Conservation (phyloP, 1,140 invertebrate genomes). For the Lamellibrachia luymesi region DNA sequence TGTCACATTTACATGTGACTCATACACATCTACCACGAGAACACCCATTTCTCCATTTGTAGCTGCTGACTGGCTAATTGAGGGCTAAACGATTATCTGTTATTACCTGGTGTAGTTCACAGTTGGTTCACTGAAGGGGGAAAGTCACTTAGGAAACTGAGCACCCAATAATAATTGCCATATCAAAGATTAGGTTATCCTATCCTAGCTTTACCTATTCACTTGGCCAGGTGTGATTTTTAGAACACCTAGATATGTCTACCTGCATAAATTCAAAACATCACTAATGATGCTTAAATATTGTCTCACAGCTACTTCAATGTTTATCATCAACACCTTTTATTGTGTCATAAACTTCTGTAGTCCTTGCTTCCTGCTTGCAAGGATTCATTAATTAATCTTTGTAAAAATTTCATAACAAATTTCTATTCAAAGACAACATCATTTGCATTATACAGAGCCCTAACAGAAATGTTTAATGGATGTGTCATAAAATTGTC, state of each 20-base stretch:
- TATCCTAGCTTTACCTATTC: neutral
- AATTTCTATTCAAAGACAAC: too few relatives aligned
- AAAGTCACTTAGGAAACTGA: neutral
- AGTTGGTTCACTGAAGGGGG: neutral
- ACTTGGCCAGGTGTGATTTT: neutral
- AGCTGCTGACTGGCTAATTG: neutral
- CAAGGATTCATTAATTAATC: too few relatives aligned
- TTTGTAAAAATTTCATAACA: too few relatives aligned
- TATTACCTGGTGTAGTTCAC: neutral
- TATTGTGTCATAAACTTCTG: too few relatives aligned
- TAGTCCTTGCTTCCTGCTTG: too few relatives aligned
- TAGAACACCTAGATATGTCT: neutral
- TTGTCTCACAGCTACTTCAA: too few relatives aligned
- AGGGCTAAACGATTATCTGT: neutral
- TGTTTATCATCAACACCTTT: too few relatives aligned
- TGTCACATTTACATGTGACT: neutral
- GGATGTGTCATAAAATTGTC: too few relatives aligned
- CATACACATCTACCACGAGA: neutral
- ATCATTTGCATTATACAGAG: too few relatives aligned
- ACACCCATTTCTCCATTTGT: neutral
- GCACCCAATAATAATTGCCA: neutral
- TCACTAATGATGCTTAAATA: too few relatives aligned
- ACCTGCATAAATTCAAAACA: too few relatives aligned
- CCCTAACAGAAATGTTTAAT: too few relatives aligned
- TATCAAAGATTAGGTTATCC: neutral